A percentile compares a stretch with the other conserved stretches of the same genome.
Evolutionary conservation across 2,888 invertebrate genomes (phyloP).

Genomic region (Zygaena filipendulae): DNA sequence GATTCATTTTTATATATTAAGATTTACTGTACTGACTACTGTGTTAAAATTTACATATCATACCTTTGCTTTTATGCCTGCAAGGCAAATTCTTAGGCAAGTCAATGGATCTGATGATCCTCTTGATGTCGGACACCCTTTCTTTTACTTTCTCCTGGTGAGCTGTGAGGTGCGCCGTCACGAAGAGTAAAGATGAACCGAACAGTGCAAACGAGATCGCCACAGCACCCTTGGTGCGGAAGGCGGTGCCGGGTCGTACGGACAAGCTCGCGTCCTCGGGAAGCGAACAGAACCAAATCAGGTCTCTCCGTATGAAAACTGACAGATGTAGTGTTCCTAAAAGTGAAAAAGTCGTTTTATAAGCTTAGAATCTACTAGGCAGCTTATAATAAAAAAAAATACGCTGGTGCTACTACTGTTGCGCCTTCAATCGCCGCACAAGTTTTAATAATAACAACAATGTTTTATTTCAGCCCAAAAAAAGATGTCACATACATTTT

Average conservation of each 20-base stretch:
- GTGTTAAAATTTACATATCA: too few relatives aligned
- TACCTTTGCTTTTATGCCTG: conserved; percentile 80
- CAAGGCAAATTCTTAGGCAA: conserved; percentile 84
- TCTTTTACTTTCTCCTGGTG: conserved; percentile 91
- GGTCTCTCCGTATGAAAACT: conserved; percentile 88
- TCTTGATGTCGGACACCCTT: conserved; percentile 85
- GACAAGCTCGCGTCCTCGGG: conserved; percentile 90
- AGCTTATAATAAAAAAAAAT: too few relatives aligned
- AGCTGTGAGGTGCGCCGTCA: conserved; percentile 95
- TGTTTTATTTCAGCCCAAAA: too few relatives aligned
- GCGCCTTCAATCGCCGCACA: too few relatives aligned
- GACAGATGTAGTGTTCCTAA: conserved; percentile 86
- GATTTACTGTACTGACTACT: too few relatives aligned
- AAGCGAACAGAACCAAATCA: conserved; percentile 96
- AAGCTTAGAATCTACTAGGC: too few relatives aligned
- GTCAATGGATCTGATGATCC: conserved; percentile 84
- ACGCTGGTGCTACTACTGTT: too few relatives aligned
- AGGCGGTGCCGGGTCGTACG: conserved; percentile 89
- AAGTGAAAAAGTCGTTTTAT: conserved; percentile 24
- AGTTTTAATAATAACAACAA: too few relatives aligned
- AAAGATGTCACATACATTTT: too few relatives aligned
- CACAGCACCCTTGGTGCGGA: conserved; percentile 95
- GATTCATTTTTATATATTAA: too few relatives aligned
- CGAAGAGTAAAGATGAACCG: conserved; percentile 94
- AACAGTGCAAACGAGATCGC: conserved; percentile 93